Evolutionary conservation across 2,113 vertebrate species (phyloP).

Genomic region (Triplophysa dalaica): DNA sequence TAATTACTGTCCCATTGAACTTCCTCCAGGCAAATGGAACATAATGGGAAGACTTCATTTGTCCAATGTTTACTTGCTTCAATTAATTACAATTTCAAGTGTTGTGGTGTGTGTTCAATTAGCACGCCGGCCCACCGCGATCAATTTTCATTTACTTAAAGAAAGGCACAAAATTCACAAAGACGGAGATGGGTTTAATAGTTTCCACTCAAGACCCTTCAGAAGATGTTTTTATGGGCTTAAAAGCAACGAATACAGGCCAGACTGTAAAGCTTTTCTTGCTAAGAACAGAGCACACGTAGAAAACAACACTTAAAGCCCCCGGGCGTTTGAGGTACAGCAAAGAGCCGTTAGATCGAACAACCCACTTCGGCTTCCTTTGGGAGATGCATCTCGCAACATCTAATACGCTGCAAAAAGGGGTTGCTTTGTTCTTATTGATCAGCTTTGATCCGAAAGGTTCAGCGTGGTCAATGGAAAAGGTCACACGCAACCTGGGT

Average conservation of each 20-base stretch:
- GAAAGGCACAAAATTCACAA: conserved; percentile 42
- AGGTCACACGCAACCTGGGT: conserved; percentile 73
- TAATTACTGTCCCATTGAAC: conserved; percentile 66
- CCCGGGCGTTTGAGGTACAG: conserved; percentile 69
- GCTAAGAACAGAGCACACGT: conserved; percentile 47
- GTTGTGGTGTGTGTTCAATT: conserved; percentile 69
- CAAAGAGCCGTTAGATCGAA: conserved; percentile 75
- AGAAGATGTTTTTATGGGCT: neutral
- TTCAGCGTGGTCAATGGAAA: conserved; percentile 69
- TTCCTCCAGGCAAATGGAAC: conserved; percentile 68
- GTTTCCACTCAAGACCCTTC: neutral
- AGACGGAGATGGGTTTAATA: neutral
- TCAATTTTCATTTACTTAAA: conserved; percentile 69
- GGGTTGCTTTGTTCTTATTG: conserved; percentile 75
- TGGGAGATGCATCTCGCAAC: conserved; percentile 63
- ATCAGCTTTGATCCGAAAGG: conserved; percentile 77
- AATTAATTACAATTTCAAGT: conserved; percentile 72
- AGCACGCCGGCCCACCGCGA: conserved; percentile 66
- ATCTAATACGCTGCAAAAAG: conserved; percentile 63
- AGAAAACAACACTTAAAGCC: conserved; percentile 59
- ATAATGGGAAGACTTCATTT: conserved; percentile 70
- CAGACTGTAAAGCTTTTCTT: conserved; percentile 7
- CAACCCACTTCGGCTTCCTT: conserved; percentile 60
- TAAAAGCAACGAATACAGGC: conserved; percentile 8
- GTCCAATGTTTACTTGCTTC: conserved; percentile 68